Evolutionary conservation across 1,140 invertebrate genomes (phyloP).

Genomic region (Nasonia vitripennis): DNA sequence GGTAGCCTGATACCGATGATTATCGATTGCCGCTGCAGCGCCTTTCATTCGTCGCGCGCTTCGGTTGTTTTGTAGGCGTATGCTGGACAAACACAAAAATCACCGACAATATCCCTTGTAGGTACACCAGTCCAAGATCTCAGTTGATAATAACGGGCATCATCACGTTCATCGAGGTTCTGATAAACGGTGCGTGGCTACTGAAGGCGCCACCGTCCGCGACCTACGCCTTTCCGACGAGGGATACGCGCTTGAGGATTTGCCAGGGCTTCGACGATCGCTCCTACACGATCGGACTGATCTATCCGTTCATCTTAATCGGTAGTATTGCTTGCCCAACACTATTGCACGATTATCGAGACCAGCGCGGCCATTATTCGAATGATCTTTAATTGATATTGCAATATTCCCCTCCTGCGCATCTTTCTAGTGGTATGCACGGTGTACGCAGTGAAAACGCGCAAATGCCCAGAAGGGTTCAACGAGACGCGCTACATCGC

Average conservation of each 20-base stretch:
- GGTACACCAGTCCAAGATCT: slow-evolving; percentile 75
- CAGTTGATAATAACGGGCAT: slow-evolving; percentile 76
- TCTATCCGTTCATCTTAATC: slow-evolving; percentile 77
- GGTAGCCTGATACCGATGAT: too few species aligned
- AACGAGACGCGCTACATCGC: slow-evolving; percentile 85
- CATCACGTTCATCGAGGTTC: slow-evolving; percentile 75
- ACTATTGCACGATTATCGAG: background rate
- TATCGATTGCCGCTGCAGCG: too few species aligned
- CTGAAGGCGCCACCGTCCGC: slow-evolving; percentile 71
- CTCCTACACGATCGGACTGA: slow-evolving; percentile 76
- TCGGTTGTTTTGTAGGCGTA: too few species aligned
- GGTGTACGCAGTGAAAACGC: slow-evolving; percentile 84
- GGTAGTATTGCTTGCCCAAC: slow-evolving; percentile 53
- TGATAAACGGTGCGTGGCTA: slow-evolving; percentile 76
- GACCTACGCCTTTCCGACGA: slow-evolving; percentile 70
- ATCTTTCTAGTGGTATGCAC: slow-evolving; percentile 77
- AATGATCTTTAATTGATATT: too few species aligned
- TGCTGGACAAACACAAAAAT: too few species aligned
- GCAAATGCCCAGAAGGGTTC: slow-evolving; percentile 86
- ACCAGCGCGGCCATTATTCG: too few species aligned
- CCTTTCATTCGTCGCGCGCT: too few species aligned
- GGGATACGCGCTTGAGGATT: slow-evolving; percentile 68
- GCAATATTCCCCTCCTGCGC: too few species aligned
- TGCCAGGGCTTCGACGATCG: slow-evolving; percentile 75
- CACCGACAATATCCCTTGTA: too few species aligned